phyloP scores from a whole-genome alignment of 1,140 invertebrate genomes.

The Lucilia sericata region DNA sequence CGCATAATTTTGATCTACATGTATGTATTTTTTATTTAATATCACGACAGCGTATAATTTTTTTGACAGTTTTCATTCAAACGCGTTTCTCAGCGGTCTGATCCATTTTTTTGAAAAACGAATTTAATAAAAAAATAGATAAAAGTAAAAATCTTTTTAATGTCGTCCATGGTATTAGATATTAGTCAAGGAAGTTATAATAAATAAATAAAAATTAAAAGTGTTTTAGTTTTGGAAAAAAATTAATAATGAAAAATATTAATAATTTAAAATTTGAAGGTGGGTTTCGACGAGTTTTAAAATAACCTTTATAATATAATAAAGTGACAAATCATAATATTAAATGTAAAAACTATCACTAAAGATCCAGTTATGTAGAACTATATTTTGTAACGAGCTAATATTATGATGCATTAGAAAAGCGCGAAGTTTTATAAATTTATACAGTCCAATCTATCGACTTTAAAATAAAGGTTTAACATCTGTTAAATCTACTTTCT shows the following conservation, averaged over 20 bases:
- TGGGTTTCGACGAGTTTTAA: not conserved
- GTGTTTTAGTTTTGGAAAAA: not conserved
- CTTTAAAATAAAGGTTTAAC: too few relatives aligned
- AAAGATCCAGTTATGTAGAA: too few relatives aligned
- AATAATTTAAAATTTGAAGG: constrained; percentile 9
- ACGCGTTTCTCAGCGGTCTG: constrained; percentile 29
- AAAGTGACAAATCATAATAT: too few relatives aligned
- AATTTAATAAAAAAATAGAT: not conserved
- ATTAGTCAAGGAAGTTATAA: not conserved
- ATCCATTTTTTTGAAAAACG: not conserved
- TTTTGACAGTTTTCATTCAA: constrained; percentile 38
- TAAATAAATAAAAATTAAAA: not conserved
- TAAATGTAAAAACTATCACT: too few relatives aligned
- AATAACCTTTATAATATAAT: too few relatives aligned
- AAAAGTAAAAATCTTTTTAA: not conserved
- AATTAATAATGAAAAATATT: not conserved
- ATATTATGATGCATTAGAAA: too few relatives aligned
- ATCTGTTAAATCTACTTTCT: too few relatives aligned
- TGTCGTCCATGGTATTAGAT: not conserved
- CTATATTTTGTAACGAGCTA: too few relatives aligned
- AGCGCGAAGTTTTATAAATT: too few relatives aligned
- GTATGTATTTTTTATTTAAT: not conserved
- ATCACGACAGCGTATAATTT: not conserved
- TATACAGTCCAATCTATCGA: too few relatives aligned
- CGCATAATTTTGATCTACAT: not conserved